Conservation (phyloP, 1,140 invertebrate species). For the Elymnias hypermnestra region DNA sequence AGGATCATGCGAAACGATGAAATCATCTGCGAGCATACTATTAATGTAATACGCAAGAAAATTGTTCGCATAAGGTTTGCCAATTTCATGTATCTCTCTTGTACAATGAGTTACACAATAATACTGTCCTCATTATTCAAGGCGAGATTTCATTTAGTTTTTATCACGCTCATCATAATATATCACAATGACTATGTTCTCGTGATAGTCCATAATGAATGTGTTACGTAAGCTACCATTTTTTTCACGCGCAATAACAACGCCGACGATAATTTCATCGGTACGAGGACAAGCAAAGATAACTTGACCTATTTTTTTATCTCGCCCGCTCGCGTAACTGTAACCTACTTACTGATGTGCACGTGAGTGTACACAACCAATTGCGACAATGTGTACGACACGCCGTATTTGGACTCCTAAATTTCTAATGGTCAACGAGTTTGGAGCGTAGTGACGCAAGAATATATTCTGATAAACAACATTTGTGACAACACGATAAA, state of each 20-base stretch:
- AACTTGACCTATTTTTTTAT: constrained; percentile 75
- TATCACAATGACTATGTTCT: neutral
- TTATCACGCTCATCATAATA: neutral
- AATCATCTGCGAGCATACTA: constrained; percentile 20
- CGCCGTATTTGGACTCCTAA: constrained; percentile 23
- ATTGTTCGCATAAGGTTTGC: constrained; percentile 3
- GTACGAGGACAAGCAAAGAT: constrained; percentile 68
- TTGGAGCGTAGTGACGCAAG: constrained; percentile 21
- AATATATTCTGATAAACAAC: neutral
- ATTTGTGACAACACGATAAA: constrained; percentile 1
- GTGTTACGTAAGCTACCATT: constrained; percentile 50
- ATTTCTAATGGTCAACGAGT: constrained; percentile 15
- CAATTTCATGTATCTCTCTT: constrained; percentile 10
- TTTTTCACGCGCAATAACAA: constrained; percentile 63
- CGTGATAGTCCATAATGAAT: constrained; percentile 8
- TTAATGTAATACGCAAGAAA: constrained; percentile 4
- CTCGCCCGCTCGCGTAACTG: constrained; percentile 55
- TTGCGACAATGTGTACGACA: constrained; percentile 33
- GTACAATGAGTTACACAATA: constrained; percentile 1
- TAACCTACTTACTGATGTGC: constrained; percentile 59
- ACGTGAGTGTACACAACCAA: constrained; percentile 48
- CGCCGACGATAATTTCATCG: constrained; percentile 61
- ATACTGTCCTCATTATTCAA: constrained; percentile 6
- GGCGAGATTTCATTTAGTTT: constrained; percentile 3
- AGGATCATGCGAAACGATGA: constrained; percentile 26